Evolutionary conservation across 2,888 invertebrate genomes (phyloP), one percentile per base, ranked within the genome.

Genomic region (Chaitophorus viminalis): DNA sequence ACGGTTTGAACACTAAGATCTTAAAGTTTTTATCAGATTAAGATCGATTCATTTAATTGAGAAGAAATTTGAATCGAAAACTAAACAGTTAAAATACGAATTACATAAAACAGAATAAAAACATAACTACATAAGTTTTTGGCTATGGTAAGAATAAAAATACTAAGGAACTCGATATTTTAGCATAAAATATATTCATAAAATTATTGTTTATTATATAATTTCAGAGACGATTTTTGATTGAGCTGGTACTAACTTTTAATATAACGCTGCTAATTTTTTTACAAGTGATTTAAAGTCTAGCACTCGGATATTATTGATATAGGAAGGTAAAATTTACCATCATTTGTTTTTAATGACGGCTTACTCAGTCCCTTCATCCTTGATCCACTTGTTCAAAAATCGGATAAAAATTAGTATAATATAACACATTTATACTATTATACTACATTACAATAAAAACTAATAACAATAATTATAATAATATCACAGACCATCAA

Each of bases 301-400:
- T 54, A 52, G 72, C 39, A 65, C 65, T 18, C 18, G 46, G 76
- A 65, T 65, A 31, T 46, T 84, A 84, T 84, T 84, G 74, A 6
- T 14, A 75, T 14, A 1, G 76, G 65, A 65, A 84, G 75, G 60
- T 46, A 72, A 46, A 76, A 84, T 84, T 84, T 84, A 84, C 65
- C 76, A 84, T 76, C 31, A 76, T 76, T 29, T n/a, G 8, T 84
- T 84, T 76, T 84, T 76, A 76, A 31, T 33, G 65, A 76, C 31
- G 65, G 25, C 17, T 17, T 31, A 46, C 65, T 39, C 74, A 72
- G 82, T 9, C 33, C 36, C 17, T 60, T 39, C 74, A 29, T 75
- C 31, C 25, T 36, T 39, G 60, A 74, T 75, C 54, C 82, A 84
- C 75, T 84, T 76, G 84, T 84, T 84, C 31, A 31, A 25, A 76